Conservation (phyloP, 92 coral and sea anemone species). For the Desmophyllum pertusum region DNA sequence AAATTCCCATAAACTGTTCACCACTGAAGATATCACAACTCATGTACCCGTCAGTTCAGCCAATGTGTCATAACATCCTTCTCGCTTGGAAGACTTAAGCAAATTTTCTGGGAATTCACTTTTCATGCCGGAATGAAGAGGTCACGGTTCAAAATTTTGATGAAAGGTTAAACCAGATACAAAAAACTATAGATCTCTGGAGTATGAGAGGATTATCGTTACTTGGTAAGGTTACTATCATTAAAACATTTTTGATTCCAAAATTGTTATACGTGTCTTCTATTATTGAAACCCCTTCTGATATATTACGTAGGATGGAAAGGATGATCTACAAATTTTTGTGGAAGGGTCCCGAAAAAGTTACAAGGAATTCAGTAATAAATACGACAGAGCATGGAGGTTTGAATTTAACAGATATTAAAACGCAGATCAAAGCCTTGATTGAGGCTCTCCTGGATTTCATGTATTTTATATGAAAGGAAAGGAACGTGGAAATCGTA, state of each 20-base stretch:
- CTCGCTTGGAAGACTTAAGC: no score
- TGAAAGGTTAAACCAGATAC: constrained; percentile 11
- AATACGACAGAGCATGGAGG: constrained; percentile 31
- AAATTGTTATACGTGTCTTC: constrained; percentile 32
- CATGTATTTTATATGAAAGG: background rate
- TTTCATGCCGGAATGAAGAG: constrained; percentile 10
- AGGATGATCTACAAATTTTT: constrained; percentile 18
- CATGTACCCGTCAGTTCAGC: constrained; percentile 45
- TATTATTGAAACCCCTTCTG: constrained; percentile 1
- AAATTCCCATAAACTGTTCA: constrained; percentile 47
- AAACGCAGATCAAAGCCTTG: constrained; percentile 27
- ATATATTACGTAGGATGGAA: background rate
- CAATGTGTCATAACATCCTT: no score
- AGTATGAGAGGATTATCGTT: constrained; percentile 28
- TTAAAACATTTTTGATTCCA: constrained; percentile 25
- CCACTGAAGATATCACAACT: constrained; percentile 42
- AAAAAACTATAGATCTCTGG: constrained; percentile 31
- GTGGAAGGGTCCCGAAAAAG: constrained; percentile 30
- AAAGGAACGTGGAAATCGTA: background rate
- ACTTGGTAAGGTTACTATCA: constrained; percentile 31
- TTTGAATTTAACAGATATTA: constrained; percentile 23
- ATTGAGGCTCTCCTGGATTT: constrained; percentile 8
- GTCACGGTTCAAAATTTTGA: background rate
- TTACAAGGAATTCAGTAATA: no score
- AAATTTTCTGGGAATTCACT: constrained; percentile 12